A percentile compares a stretch with the other conserved stretches of the same genome.
Evolutionary conservation across 2,888 invertebrate species (phyloP).

Genomic region (Drosophila atripex): DNA sequence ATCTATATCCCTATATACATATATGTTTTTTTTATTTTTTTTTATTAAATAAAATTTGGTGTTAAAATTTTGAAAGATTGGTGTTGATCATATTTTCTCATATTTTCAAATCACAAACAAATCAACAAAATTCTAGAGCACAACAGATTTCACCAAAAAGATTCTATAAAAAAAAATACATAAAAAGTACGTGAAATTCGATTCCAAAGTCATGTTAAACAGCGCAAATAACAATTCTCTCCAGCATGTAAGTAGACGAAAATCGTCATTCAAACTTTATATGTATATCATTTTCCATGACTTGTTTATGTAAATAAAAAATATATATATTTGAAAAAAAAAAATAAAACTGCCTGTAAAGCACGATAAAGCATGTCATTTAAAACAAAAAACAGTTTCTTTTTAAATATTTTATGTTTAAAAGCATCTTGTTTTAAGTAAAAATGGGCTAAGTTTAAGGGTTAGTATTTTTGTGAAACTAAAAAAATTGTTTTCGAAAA

Average conservation of each 20-base stretch:
- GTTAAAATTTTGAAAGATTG: slow-evolving; percentile 23
- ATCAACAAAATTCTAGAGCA: slow-evolving; percentile 17
- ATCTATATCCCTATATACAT: background rate
- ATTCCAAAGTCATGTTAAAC: slow-evolving; percentile 71
- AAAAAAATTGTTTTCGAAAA: background rate
- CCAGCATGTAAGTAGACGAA: slow-evolving; percentile 76
- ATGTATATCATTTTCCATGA: slow-evolving; percentile 36
- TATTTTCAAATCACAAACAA: slow-evolving; percentile 24
- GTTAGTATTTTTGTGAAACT: background rate
- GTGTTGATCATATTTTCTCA: slow-evolving; percentile 18
- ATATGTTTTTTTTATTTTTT: background rate
- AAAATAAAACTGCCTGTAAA: too few relatives aligned
- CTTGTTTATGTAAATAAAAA: slow-evolving; percentile 17
- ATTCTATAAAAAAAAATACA: slow-evolving; percentile 27
- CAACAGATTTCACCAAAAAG: slow-evolving; percentile 39
- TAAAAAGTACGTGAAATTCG: slow-evolving; percentile 55
- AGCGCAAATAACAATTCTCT: slow-evolving; percentile 74
- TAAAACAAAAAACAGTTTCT: background rate
- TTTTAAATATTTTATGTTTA: background rate
- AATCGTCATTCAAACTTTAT: slow-evolving; percentile 38
- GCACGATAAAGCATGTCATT: background rate
- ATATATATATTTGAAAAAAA: background rate
- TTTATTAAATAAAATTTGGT: slow-evolving; percentile 6
- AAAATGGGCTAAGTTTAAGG: background rate
- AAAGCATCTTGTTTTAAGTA: background rate